A percentile compares a stretch with the other conserved stretches of the same genome.
Evolutionary conservation across 2,113 vertebrate species (phyloP).

Genomic region (Crotalus helleri): DNA sequence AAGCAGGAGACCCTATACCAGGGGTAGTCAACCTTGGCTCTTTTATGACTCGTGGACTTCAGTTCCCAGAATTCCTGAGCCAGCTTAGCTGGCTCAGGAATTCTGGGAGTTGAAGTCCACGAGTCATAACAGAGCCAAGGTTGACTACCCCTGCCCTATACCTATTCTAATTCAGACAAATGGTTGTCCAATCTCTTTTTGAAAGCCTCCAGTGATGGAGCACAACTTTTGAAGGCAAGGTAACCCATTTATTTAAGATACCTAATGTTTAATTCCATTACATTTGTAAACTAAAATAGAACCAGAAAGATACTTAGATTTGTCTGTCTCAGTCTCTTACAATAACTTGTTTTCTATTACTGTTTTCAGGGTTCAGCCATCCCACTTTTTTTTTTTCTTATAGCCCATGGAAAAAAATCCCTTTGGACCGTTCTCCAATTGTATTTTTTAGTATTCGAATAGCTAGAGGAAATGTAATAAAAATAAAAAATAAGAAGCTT

Average conservation of each 20-base stretch:
- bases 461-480: neutral
- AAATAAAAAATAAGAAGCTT: neutral
- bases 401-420: neutral
- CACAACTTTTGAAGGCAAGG: no score
- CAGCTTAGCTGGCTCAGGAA: no score
- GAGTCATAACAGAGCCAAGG: no score
- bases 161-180: neutral
- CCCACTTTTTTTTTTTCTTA: neutral
- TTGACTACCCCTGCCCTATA: no score
- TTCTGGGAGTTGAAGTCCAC: no score
- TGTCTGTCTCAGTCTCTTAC: neutral
- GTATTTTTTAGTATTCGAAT: neutral
- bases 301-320: neutral
- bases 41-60: no score
- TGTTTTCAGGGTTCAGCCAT: neutral
- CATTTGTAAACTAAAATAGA: neutral
- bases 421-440: neutral
- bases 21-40: no score
- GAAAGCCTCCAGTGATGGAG: neutral
- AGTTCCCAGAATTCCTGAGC: no score
- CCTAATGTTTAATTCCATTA: neutral
- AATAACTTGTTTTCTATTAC: neutral
- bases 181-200: neutral
- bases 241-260: neutral
- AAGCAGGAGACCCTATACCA: neutral